Evolutionary conservation across 2,797 vertebrate species (phyloP), one percentile per base, ranked within the genome.

Genomic region (Acanthurus tractus): DNA sequence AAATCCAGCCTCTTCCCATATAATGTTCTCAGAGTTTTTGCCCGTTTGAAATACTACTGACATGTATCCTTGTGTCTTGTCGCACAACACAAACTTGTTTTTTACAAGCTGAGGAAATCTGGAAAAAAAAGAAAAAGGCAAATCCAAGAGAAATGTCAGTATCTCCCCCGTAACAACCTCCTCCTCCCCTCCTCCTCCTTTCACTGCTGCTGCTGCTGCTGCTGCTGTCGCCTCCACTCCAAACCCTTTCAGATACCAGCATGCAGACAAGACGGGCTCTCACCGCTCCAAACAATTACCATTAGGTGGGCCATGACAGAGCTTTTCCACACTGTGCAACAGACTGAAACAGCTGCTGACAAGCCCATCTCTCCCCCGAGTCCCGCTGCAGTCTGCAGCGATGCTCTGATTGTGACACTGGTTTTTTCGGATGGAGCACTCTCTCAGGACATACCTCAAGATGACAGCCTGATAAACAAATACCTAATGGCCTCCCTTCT

Each of bases 311-410:
- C 80, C 85, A 87, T 93, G 92, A 93, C 90, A 92, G 87, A 79
- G 86, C 78, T 88, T 93, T 92, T 95, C 92, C 82, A 84, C 90
- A 86, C 92, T n/a, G 22, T 46, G 50, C 81, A 71, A 83, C 89
- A 54, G 86, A 80, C 87, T 90, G 81, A 93, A 94, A 89, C 85
- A 91, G 89, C 91, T 93, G 92, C 82, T 92, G 92, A 94, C 92
- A 94, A 78, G 86, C 67, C 72, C 73, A 58, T 76, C 70, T 86
- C 78, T 85, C 84, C 74, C 0, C 74, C 0, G 29, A 70, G 62
- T 61, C 76, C 69, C 5, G 74, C 72, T 86, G 65, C 68, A 48
- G 81, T 78, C 83, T 79, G 77, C 72, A 5, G 44, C 8, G 56
- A 81, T 70, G 78, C 79, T 74, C 63, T 50, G 78, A 84, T 67